Evolutionary conservation across 2,797 vertebrate genomes (phyloP).

Genomic region (Danio tinwini): DNA sequence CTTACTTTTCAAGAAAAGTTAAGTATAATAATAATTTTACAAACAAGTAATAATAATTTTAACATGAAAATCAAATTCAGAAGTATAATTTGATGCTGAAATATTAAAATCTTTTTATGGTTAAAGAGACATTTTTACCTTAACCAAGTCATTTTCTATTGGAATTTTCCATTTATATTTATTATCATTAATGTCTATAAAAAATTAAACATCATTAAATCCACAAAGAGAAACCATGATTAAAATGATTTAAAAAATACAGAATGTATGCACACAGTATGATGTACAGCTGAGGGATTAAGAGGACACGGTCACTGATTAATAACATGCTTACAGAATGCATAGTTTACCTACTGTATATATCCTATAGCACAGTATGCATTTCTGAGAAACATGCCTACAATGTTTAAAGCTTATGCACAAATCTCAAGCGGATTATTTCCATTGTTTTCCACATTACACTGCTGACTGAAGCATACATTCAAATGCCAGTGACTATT

Average conservation of each 20-base stretch:
- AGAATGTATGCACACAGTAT: background rate
- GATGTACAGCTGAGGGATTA: no score
- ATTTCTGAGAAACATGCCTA: background rate
- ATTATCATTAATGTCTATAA: background rate
- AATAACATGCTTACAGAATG: background rate
- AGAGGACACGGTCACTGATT: conserved; percentile 2
- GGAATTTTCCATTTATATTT: background rate
- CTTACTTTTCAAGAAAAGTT: no score
- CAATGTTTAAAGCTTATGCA: background rate
- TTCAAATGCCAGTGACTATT: background rate
- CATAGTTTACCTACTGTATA: conserved; percentile 1
- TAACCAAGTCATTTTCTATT: background rate
- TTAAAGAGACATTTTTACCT: background rate
- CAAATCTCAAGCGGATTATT: conserved; percentile 13
- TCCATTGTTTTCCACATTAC: conserved; percentile 10
- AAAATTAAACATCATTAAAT: background rate
- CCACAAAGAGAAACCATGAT: background rate
- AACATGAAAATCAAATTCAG: no score
- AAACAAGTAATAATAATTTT: no score
- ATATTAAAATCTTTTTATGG: background rate
- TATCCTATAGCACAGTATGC: background rate
- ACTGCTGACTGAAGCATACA: background rate
- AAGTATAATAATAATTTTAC: no score
- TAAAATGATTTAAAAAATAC: background rate
- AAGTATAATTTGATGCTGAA: no score